A percentile compares a stretch with the other conserved stretches of the same genome.
These are phyloP conservation scores for Nymphalis polychloros DNA, from an alignment of 2,888 invertebrate species.

Conservation along the genomic window DNA sequence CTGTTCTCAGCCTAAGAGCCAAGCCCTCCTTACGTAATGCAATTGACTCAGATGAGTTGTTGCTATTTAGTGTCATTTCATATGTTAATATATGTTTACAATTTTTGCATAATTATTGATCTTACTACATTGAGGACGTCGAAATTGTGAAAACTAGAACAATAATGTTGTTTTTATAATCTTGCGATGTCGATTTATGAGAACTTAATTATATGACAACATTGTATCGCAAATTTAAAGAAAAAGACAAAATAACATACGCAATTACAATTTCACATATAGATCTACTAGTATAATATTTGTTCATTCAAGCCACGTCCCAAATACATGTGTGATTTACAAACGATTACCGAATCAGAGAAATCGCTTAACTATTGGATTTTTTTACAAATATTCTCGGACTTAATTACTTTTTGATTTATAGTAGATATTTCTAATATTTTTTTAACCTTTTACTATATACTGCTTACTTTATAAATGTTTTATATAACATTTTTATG, in stretches of 20 bases:
- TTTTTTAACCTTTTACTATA: not conserved
- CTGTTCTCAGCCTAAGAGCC: constrained; percentile 44
- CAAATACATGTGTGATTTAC: too few species aligned
- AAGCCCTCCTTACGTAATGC: constrained; percentile 61
- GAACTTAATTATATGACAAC: too few species aligned
- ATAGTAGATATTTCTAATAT: not conserved
- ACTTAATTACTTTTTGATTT: too few species aligned
- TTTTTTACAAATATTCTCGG: too few species aligned
- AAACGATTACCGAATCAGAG: too few species aligned
- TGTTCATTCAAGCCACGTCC: too few species aligned
- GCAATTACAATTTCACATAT: too few species aligned
- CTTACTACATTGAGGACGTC: not conserved
- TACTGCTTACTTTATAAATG: too few species aligned
- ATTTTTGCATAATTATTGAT: constrained; percentile 21
- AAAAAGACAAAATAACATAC: too few species aligned
- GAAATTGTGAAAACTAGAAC: constrained; percentile 6
- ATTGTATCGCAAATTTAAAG: too few species aligned
- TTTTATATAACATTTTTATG: not conserved
- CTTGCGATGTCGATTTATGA: not conserved
- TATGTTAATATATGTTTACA: constrained; percentile 31
- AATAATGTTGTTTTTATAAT: not conserved
- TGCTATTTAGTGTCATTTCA: constrained; percentile 22
- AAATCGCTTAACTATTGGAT: too few species aligned
- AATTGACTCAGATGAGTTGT: constrained; percentile 44
- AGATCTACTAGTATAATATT: too few species aligned